Conservation (phyloP, 2,888 invertebrate genomes). For the Lysandra coridon region DNA sequence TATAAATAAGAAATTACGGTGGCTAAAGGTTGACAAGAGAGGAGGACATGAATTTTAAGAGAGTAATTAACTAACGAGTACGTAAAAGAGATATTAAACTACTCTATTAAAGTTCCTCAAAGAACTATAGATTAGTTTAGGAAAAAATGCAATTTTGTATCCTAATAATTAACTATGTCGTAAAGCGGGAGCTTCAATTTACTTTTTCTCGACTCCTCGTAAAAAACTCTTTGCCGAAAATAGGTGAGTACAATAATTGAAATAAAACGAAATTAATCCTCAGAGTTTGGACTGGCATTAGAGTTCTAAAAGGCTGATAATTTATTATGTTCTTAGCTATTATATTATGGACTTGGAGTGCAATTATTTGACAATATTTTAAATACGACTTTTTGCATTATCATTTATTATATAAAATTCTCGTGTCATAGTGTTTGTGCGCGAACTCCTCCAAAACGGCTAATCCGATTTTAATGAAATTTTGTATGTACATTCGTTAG, state of each 20-base stretch:
- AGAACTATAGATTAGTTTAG: constrained; percentile 2
- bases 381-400: no score
- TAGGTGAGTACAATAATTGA: not conserved
- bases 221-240: not conserved
- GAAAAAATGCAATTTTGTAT: not conserved
- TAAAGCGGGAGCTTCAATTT: not conserved
- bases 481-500: no score
- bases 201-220: not conserved
- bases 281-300: not conserved
- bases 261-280: not conserved
- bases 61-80: not conserved
- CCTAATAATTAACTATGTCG: not conserved
- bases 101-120: constrained; percentile 6
- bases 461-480: no score
- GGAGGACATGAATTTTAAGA: not conserved
- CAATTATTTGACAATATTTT: no score
- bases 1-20: not conserved
- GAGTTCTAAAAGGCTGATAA: no score
- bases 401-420: no score
- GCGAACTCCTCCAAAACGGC: no score
- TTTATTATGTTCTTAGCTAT: no score
- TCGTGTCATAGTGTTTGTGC: no score
- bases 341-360: no score
- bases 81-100: not conserved
- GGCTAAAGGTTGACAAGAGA: not conserved